Base-by-base conservation (phyloP, 2,797 vertebrate genomes). In the Erethizon dorsatum region DNA sequence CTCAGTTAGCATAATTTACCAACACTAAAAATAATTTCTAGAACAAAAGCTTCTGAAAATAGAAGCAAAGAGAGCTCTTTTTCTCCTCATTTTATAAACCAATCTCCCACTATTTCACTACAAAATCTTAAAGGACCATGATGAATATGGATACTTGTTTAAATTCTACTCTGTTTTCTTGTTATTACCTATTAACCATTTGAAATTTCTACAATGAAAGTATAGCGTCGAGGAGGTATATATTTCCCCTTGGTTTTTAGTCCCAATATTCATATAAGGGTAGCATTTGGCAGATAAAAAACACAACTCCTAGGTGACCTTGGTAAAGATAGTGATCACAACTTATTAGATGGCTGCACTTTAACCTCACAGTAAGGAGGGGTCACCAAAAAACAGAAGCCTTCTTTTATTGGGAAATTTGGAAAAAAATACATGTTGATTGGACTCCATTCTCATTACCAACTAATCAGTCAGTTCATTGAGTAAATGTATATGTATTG, bases 11-110 rank as follows among this genome's bases (percentile, higher is more conserved):
- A 97, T 96, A 96, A 96, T 97, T 97, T 97, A 91, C 78, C 67
- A 94, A 96, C 88, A 88, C 96, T 95, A 97, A 97, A 97, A 97
- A 97, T 98, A 95, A 97, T 97, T 94, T 91, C 83, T 96, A 92
- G 96, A 98, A 97, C 95, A 97, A 97, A 97, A 97, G 41, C 20
- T 78, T 90, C 92, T 93, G 84, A 96, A 96, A 97, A 97, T 96
- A 96, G 95, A 95, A 92, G 57, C 67, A 93, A 79, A 85, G 61
- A 61, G 50, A 80, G 50, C 17, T 83, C 67, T 86, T 90, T 80
- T 57, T 33, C 31, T 91, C 11, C 47, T 57, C 14, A 15, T 83
- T 90, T 97, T 92, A 73, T 79, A 92, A 93, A 95, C 56, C 57
- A 41, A 20, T 85, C 85, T 83, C 69, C 52, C 6, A 78, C 13